Evolutionary conservation across 2,797 vertebrate genomes (phyloP).

Genomic region (Brachyalestes nurse): DNA sequence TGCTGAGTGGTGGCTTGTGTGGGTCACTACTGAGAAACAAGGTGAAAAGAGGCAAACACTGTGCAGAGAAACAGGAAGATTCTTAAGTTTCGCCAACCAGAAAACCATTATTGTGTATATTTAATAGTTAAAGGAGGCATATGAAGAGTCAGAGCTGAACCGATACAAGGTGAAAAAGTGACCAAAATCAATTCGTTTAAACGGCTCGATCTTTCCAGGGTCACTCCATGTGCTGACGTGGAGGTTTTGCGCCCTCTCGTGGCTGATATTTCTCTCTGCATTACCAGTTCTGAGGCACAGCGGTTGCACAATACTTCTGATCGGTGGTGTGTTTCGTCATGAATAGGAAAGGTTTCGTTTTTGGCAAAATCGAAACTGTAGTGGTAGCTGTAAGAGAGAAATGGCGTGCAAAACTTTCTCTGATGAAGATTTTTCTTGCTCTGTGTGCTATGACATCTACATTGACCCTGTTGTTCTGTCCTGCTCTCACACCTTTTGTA

Average conservation of each 20-base stretch:
- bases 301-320: background rate
- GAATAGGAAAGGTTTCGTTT: background rate
- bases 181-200: background rate
- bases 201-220: background rate
- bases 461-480: constrained; percentile 4
- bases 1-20: no score
- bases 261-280: background rate
- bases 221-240: background rate
- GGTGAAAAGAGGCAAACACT: no score
- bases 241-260: background rate
- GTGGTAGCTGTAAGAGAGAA: background rate
- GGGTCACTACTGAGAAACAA: no score
- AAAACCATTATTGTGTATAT: no score
- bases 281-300: background rate
- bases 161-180: background rate
- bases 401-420: background rate
- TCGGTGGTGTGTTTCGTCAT: background rate
- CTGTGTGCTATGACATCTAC: constrained; percentile 3
- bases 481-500: constrained; percentile 18
- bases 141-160: no score
- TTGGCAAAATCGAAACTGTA: background rate
- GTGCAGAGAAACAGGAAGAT: no score
- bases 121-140: no score
- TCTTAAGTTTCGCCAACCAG: no score
- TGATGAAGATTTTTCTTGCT: constrained; percentile 1